Percentiles rank a stretch among this genome's conserved stretches.
Evolutionary conservation across 2,113 vertebrate genomes (phyloP).

Genomic region (Craseonycteris thonglongyai): DNA sequence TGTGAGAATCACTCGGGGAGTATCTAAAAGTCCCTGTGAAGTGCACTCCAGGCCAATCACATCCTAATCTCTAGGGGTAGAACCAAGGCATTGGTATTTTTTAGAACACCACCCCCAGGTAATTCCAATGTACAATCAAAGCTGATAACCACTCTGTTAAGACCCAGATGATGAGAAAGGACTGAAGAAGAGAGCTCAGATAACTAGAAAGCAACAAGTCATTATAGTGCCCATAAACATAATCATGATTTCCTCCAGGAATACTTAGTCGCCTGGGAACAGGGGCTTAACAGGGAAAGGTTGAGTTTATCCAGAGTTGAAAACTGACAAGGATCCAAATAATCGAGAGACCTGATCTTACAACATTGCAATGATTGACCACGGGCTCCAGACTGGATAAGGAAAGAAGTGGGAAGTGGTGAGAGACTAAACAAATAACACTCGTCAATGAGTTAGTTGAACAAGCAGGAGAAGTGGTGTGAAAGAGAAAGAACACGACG

Average conservation of each 20-base stretch:
- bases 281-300: background rate
- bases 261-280: background rate
- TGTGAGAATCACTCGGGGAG: background rate
- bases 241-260: background rate
- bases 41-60: background rate
- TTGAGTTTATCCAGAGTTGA: background rate
- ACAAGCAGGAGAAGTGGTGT: background rate
- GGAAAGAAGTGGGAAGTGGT: background rate
- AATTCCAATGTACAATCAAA: background rate
- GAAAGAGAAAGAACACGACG: background rate
- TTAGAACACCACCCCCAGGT: background rate
- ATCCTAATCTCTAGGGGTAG: background rate
- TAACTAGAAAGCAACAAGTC: background rate
- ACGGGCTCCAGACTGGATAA: background rate
- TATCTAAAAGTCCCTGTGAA: background rate
- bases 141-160: background rate
- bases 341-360: background rate
- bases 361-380: background rate
- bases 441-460: background rate
- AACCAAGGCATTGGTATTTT: background rate
- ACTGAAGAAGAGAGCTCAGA: background rate
- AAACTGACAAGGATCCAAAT: constrained; percentile 22
- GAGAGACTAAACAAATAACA: background rate
- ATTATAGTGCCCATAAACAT: background rate
- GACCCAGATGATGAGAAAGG: background rate